Conservation (phyloP, 2,888 invertebrate genomes). For the Apodemia zela region DNA sequence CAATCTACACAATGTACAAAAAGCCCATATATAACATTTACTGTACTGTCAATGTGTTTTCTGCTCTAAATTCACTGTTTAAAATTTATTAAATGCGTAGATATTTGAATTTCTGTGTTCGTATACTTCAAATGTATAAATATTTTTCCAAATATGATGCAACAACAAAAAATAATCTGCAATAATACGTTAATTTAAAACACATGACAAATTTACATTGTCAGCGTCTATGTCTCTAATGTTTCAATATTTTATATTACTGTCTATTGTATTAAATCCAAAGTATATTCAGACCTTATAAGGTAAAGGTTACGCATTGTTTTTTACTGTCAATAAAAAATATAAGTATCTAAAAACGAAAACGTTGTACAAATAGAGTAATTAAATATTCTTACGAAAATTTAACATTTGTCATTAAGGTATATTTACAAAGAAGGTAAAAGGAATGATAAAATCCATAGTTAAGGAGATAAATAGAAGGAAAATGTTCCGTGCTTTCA, state of each 20-base stretch:
- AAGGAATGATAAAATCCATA: background rate
- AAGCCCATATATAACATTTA: too few relatives aligned
- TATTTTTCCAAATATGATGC: too few relatives aligned
- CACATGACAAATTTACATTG: background rate
- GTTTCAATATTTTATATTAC: background rate
- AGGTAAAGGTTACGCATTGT: background rate
- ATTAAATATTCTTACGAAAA: too few relatives aligned
- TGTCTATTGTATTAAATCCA: background rate
- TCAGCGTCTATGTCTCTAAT: background rate
- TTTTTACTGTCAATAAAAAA: background rate
- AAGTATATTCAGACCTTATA: conserved; percentile 4
- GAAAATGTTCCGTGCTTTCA: background rate
- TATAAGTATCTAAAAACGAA: background rate
- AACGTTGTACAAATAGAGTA: background rate
- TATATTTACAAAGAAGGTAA: background rate
- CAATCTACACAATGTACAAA: too few relatives aligned
- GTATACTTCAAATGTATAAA: too few relatives aligned
- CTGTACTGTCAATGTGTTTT: too few relatives aligned
- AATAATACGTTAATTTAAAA: too few relatives aligned
- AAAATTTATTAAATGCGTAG: too few relatives aligned
- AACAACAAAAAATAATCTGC: too few relatives aligned
- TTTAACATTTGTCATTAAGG: too few relatives aligned
- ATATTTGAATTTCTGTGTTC: too few relatives aligned
- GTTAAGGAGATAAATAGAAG: background rate
- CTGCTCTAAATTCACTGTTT: too few relatives aligned